Percentiles rank a stretch among this genome's conserved stretches.
Conservation (phyloP, 2,888 invertebrate genomes). For the Morinoia aosen region DNA sequence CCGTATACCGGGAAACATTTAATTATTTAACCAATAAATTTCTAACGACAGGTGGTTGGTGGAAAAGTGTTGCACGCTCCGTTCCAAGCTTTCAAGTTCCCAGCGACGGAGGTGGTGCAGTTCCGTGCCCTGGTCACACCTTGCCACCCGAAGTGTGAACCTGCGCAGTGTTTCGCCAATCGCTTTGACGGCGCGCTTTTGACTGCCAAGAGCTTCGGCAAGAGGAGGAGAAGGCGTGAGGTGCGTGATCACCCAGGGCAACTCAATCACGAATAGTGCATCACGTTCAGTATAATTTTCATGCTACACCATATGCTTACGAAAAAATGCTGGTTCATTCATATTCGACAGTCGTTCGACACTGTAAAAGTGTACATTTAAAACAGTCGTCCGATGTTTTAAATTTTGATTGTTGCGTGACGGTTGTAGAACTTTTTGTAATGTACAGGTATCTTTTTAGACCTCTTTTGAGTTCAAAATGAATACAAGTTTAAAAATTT, state of each 20-base stretch:
- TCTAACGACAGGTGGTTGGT: slow-evolving; percentile 61
- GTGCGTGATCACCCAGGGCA: neutral
- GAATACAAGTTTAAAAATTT: too few relatives aligned
- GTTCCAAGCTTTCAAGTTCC: slow-evolving; percentile 73
- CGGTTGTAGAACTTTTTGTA: too few relatives aligned
- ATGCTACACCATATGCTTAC: neutral
- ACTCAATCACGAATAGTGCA: neutral
- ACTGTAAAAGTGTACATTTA: neutral
- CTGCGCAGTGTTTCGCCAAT: slow-evolving; percentile 70
- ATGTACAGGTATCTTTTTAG: too few relatives aligned
- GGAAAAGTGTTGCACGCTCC: slow-evolving; percentile 70
- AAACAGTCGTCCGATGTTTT: neutral
- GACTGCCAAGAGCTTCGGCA: slow-evolving; percentile 36
- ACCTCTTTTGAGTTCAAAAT: too few relatives aligned
- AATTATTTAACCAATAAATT: neutral
- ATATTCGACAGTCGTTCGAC: too few relatives aligned
- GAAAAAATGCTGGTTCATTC: too few relatives aligned
- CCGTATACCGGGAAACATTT: neutral
- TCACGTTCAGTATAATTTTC: neutral
- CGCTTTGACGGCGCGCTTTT: slow-evolving; percentile 71
- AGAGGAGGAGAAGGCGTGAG: slow-evolving; percentile 68
- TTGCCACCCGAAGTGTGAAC: slow-evolving; percentile 71
- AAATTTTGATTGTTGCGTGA: neutral
- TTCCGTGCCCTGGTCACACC: slow-evolving; percentile 72
- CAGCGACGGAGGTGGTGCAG: slow-evolving; percentile 72